Base-by-base conservation (phyloP, 2,113 vertebrate species). In the Nothobranchius furzeri region DNA sequence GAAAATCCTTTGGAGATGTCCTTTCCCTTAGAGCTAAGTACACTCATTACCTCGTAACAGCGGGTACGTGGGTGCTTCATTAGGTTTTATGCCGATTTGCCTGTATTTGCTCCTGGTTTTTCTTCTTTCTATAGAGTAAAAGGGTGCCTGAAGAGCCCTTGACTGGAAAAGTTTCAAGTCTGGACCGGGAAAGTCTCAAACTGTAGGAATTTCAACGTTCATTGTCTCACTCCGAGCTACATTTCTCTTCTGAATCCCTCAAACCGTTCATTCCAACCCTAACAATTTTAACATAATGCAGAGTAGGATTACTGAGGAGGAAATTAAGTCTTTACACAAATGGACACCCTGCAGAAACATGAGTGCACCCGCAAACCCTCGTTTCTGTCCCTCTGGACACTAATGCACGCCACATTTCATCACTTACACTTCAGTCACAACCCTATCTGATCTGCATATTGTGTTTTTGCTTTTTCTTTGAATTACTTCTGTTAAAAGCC, bases 61-160 rank as follows among this genome's bases (percentile, higher is more conserved):
- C 69, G 71, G 77, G 75, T 78, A 85, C 62, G 81, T 86, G 85
- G 88, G 86, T 88, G 88, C 87, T 88, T 90, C 89, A 88, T 92
- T 90, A 88, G 85, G 85, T 88, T 88, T 88, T 85, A 88, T 85
- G 81, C 78, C 12, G 60, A 65, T 68, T 83, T 77, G 73, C 76
- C 78, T 68, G 70, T 75, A 77, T 88, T 88, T 82, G 70, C 82
- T 63, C 49, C 53, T 73, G 76, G 74, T 78, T 86, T 86, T 82
- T 65, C 77, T 70, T 69, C 83, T 87, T 83, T 78, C 77, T 64
- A 67, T 36, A 61, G 67, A 78, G 67, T 78, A 68, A 85, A 86
- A 87, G 79, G 72, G 72, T 58, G 3, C 73, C 74, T 25, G 15
- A 78, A 89, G 78, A 84, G 85, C 82, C 59, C 85, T 90, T 50